Evolutionary conservation across 2,113 vertebrate species (phyloP), one percentile per base, ranked within the genome.

Genomic region (Alces alces): DNA sequence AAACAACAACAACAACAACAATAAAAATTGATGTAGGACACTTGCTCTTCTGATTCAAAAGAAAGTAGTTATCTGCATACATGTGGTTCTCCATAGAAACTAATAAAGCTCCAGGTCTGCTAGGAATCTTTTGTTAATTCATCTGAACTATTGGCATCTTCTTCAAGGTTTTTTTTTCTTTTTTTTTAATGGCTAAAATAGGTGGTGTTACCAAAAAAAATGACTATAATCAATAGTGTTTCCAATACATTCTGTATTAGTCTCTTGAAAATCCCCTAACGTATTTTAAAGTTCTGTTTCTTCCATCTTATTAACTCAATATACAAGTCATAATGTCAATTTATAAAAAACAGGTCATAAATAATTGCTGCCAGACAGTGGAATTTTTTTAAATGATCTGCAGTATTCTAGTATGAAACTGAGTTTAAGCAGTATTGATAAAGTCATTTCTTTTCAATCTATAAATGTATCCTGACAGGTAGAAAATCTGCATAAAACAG

Each of bases 41-140:
- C 25, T 55, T 86, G 14, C 33, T 43, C 5, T 58, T 90, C 45
- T 23, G 21, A 30, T 13, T 55, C 33, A 73, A 86, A 91, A 47
- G 21, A 19, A n/a, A 2, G 0, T 25, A 11, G 61, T 88, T 91
- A 57, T 60, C 64, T n/a, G 4, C 10, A 8, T 17, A 2, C 3
- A 23, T 17, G 2, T 8, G 43, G 16, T 84, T 73, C 36, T 55
- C 4, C 43, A 3, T 1, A 89, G 12, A n/a, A 80, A 36, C 50
- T 4, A 73, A n/a, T 1, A 30, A 13, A 90, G 2, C 12, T 23
- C 15, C 11, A 36, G 5, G 5, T 16, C 3, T 8, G 2, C 36
- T 0, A 0, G 5, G 3, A 4, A 4, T 14, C 25, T 25, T 70
- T 58, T 14, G 6, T 36, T 30, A 47, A 45, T 36, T 54, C 15